Evolutionary conservation across 1,140 invertebrate genomes (phyloP).

Genomic region (Panagrolaimus sp.): DNA sequence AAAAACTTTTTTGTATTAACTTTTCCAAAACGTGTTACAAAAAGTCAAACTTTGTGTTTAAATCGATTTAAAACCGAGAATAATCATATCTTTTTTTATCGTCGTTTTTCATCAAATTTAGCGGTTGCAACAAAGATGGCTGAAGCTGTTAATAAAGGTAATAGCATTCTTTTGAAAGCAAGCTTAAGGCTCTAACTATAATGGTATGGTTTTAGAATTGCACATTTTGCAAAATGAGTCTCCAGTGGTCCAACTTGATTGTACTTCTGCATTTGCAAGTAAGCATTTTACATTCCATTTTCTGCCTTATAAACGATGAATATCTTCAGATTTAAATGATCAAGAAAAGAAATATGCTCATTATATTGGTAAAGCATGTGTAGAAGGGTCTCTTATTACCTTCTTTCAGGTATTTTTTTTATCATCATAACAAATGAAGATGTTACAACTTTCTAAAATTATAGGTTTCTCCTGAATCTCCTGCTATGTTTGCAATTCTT

Average conservation of each 20-base stretch:
- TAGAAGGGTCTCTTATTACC: slow-evolving; percentile 76
- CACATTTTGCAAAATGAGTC: no score
- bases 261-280: slow-evolving; percentile 73
- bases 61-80: no score
- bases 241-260: slow-evolving; percentile 76
- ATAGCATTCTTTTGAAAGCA: no score
- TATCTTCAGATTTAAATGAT: slow-evolving; percentile 64
- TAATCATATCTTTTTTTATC: no score
- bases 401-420: slow-evolving; percentile 72
- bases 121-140: no score
- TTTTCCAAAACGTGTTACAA: no score
- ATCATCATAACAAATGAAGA: slow-evolving; percentile 13
- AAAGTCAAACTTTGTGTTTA: no score
- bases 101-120: no score
- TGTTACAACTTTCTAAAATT: slow-evolving; percentile 33
- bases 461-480: slow-evolving; percentile 74
- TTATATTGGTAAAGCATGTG: slow-evolving; percentile 79
- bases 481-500: slow-evolving; percentile 75
- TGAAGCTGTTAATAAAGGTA: no score
- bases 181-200: no score
- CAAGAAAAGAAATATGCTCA: slow-evolving; percentile 84
- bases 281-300: slow-evolving; percentile 1
- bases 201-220: no score
- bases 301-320: not conserved
- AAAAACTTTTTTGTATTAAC: no score